Evolutionary conservation across 2,888 invertebrate species (phyloP).

Genomic region (Scaptodrosophila latifasciaeformis): DNA sequence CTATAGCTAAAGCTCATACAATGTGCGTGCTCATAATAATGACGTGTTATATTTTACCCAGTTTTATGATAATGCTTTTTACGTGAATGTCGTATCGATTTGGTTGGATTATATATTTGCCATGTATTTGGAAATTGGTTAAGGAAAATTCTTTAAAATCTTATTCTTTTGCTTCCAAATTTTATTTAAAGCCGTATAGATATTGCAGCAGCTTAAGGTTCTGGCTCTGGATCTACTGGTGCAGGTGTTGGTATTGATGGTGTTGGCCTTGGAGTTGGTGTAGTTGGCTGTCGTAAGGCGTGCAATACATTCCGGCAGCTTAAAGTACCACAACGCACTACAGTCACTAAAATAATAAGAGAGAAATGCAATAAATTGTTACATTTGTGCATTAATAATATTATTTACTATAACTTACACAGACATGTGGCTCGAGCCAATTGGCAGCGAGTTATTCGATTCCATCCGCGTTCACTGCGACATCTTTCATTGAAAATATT

Average conservation of each 20-base stretch:
- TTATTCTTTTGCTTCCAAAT: background rate
- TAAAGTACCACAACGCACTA: background rate
- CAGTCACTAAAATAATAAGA: background rate
- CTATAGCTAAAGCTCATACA: too few species aligned
- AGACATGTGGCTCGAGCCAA: conserved; percentile 30
- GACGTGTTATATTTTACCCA: conserved; percentile 9
- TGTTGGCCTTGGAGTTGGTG: background rate
- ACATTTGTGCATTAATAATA: background rate
- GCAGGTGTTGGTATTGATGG: background rate
- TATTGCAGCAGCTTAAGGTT: background rate
- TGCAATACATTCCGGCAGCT: background rate
- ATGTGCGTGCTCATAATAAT: background rate
- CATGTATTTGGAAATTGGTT: conserved; percentile 5
- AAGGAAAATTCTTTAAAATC: background rate
- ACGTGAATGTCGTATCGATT: conserved; percentile 50
- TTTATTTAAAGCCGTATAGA: too few species aligned
- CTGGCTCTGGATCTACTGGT: conserved; percentile 7
- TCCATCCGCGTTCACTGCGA: conserved; percentile 22
- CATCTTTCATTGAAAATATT: conserved; percentile 38
- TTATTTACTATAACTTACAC: conserved; percentile 31
- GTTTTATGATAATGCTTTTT: conserved; percentile 55
- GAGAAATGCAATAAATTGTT: background rate
- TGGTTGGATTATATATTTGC: conserved; percentile 1
- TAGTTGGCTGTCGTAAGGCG: background rate
- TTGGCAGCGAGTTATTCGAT: conserved; percentile 38